Evolutionary conservation across 2,797 vertebrate species (phyloP), one percentile per base, ranked within the genome.

Genomic region (Arnoldichthys spilopterus): DNA sequence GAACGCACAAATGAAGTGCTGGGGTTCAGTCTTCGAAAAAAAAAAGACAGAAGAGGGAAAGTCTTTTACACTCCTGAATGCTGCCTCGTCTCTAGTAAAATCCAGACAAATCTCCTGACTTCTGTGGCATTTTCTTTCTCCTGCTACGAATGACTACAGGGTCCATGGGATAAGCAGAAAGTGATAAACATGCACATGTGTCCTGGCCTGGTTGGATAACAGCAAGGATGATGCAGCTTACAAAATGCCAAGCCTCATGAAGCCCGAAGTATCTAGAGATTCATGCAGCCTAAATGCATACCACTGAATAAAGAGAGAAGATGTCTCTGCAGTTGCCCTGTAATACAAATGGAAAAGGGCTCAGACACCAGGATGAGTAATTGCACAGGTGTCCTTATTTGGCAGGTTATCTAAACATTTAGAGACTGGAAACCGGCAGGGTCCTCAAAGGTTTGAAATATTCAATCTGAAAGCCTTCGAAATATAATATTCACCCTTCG

Each of bases 1-100:
- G 72, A 82, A 82, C 77, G 79, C 74, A 84, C 68, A 84, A 75
- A 85, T 74, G 62, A 77, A 70, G 77, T 82, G 72, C 73, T 83
- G 78, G 76, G 53, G 62, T 69, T 77, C 56, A 73, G 70, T 62
- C 73, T 72, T 77, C 73, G 61, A 70, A 72, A 78, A 77, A 73
- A 37, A 69, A 77, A 43, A 79, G 28, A 75, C 26, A 64, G 63
- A 84, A 58, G 54, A 62, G 81, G 74, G 51, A 51, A 82, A 53
- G 7, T 62, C 58, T 79, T 76, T 54, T 67, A 80, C 63, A 72
- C 63, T 83, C 32, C 58, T 47, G 51, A 79, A 79, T 72, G 70
- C 53, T 70, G 74, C 74, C 54, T 81, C 71, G 74, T 54, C n/a
- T 54, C 30, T 53, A 74, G 70, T 67, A 43, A 76, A 37, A 47